These are phyloP conservation scores for Seriola rivoliana DNA, from an alignment of 2,113 vertebrate genomes.

Conservation along the genomic window DNA sequence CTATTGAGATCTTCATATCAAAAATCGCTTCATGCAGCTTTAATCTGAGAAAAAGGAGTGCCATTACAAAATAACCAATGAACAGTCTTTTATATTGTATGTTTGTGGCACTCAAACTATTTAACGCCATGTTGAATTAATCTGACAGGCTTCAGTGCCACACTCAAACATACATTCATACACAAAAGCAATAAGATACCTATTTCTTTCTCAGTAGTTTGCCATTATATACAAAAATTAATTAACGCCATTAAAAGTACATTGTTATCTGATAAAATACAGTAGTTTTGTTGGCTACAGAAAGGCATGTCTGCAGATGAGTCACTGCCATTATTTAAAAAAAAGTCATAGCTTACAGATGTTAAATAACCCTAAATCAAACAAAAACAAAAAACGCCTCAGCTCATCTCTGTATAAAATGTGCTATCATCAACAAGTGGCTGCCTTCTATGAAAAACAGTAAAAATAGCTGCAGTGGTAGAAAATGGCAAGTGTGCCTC, in stretches of 20 bases:
- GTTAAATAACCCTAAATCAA: constrained; percentile 45
- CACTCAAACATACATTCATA: not conserved
- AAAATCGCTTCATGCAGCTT: not conserved
- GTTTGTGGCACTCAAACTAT: constrained; percentile 2
- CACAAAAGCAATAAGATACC: constrained; percentile 22
- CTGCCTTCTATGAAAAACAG: constrained; percentile 26
- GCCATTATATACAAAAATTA: constrained; percentile 26
- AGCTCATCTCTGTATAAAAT: constrained; percentile 58
- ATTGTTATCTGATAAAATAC: not conserved
- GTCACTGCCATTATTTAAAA: constrained; percentile 27
- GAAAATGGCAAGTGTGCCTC: constrained; percentile 45
- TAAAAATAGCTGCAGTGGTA: constrained; percentile 61
- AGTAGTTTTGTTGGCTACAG: constrained; percentile 8
- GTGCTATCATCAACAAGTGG: constrained; percentile 23
- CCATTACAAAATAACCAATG: not conserved
- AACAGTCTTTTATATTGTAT: no score
- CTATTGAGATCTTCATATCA: not conserved
- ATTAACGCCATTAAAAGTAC: not conserved
- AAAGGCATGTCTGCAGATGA: constrained; percentile 50
- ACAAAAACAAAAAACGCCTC: not conserved
- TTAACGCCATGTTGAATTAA: no score
- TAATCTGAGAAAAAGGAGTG: not conserved
- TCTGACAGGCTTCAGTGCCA: not conserved
- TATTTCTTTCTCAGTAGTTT: constrained; percentile 7
- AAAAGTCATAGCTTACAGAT: not conserved